Conservation (phyloP, 2,888 invertebrate species). For the Liodrosophila aerea region DNA sequence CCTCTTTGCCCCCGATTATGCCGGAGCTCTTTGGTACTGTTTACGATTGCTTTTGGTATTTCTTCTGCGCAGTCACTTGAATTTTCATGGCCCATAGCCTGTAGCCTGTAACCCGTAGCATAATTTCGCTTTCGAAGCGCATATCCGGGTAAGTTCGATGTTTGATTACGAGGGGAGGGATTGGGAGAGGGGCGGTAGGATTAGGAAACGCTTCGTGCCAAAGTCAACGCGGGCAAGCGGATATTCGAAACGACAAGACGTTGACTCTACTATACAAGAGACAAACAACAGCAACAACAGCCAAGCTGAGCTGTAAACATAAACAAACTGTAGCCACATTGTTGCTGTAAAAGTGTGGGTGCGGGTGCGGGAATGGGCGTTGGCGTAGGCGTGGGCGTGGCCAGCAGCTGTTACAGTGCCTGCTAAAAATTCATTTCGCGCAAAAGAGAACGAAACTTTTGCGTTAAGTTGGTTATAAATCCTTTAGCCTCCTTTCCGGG, state of each 20-base stretch:
- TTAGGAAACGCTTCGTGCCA: conserved; percentile 51
- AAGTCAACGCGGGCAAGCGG: conserved; percentile 60
- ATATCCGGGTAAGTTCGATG: conserved; percentile 53
- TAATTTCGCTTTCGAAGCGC: conserved; percentile 66
- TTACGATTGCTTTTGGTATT: conserved; percentile 47
- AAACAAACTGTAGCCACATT: conserved; percentile 54
- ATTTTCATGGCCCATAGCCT: conserved; percentile 41
- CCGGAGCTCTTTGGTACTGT: conserved; percentile 39
- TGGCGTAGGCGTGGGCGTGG: neutral
- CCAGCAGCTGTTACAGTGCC: neutral
- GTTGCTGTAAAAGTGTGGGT: conserved; percentile 1
- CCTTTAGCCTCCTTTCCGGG: neutral
- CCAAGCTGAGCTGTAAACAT: conserved; percentile 46
- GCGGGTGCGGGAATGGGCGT: neutral
- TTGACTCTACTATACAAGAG: conserved; percentile 10
- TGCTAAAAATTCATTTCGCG: conserved; percentile 16
- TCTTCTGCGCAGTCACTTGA: conserved; percentile 47
- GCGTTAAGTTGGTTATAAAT: conserved; percentile 25
- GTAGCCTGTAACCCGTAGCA: conserved; percentile 38
- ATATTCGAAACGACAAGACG: conserved; percentile 49
- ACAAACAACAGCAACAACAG: conserved; percentile 10
- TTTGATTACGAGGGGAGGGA: conserved; percentile 3
- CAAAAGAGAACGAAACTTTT: conserved; percentile 14
- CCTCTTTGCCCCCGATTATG: conserved; percentile 2
- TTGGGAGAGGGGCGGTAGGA: conserved; percentile 19